These are phyloP conservation scores for Rugalucina vietnamica DNA, from an alignment of 2,888 invertebrate genomes.

Conservation along the genomic window DNA sequence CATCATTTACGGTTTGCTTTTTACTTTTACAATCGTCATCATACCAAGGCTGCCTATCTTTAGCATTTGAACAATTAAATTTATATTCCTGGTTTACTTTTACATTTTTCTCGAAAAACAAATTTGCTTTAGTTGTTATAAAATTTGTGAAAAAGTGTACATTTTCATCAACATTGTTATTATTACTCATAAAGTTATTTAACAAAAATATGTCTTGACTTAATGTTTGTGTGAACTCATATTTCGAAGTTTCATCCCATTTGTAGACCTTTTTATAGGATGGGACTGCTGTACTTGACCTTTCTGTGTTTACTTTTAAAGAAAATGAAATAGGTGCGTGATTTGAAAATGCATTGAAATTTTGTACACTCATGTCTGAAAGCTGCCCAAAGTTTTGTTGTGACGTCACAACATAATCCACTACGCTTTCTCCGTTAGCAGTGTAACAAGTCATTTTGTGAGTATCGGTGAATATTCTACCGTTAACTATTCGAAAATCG, in stretches of 20 bases:
- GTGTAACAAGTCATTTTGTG: not conserved
- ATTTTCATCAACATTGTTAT: not conserved
- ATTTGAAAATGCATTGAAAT: slow-evolving; percentile 20
- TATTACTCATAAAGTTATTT: not conserved
- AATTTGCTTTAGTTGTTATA: not conserved
- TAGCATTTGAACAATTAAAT: not conserved
- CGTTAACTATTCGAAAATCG: not conserved
- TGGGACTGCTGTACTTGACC: not conserved
- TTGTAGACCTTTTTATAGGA: not conserved
- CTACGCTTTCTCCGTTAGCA: not conserved
- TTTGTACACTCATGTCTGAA: not conserved
- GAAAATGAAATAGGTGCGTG: slow-evolving; percentile 6
- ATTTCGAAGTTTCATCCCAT: slow-evolving; percentile 7
- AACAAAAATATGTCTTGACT: not conserved
- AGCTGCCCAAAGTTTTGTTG: not conserved
- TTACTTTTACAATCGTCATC: not conserved
- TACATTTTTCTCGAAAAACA: not conserved
- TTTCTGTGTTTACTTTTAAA: not conserved
- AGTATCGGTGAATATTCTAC: not conserved
- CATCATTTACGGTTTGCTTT: not conserved
- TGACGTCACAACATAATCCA: not conserved
- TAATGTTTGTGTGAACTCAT: not conserved
- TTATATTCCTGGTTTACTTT: not conserved
- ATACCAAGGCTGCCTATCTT: not conserved
- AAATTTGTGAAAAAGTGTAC: not conserved